Evolutionary conservation across 2,888 invertebrate genomes (phyloP), one percentile per base, ranked within the genome.

Genomic region (Rhopalosiphum nymphaeae): DNA sequence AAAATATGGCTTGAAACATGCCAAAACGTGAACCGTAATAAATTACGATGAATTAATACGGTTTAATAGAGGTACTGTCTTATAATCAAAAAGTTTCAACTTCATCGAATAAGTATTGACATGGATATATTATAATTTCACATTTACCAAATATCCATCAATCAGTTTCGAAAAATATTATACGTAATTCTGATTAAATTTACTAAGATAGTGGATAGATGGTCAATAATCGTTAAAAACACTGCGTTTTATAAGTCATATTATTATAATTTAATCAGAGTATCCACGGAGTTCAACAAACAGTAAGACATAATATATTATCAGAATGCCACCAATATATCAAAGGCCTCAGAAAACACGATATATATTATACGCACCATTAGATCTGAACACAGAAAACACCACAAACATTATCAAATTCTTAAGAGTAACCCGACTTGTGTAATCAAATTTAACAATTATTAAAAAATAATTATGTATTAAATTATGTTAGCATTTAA

Each of bases 11-110:
- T 88, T n/a, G 36, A 53, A 88, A 88, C 88, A 53, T 88, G 88
- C 53, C 53, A 88, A 88, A 88, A 49, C 53, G 87, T 36, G 53
- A n/a, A 88, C 87, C 87, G 87, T 53, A 88, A 88, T 88, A 53
- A 88, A 88, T 88, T 88, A 53, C 87, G 16, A n/a, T 21, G 10
- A 88, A 88, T 88, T 88, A 88, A 88, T 88, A 88, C 36, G 87
- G 87, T 88, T 86, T 86, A 86, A 86, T 86, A 86, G 46, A 86
- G 86, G 16, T 44, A 78, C 67, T 78, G 49, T 49, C 11, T 49
- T 53, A 49, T n/a, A 49, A 88, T 88, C 53, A n/a, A 53, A 49
- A 88, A 88, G 49, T 53, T 46, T 53, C 49, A 49, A 49, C n/a
- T 49, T 87, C 21, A 87, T 49, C 49, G 36, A 53, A 0, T 88